Percentiles rank a stretch among this genome's conserved stretches.
Conservation (phyloP, 2,888 invertebrate species). For the Cerastis leucographa region DNA sequence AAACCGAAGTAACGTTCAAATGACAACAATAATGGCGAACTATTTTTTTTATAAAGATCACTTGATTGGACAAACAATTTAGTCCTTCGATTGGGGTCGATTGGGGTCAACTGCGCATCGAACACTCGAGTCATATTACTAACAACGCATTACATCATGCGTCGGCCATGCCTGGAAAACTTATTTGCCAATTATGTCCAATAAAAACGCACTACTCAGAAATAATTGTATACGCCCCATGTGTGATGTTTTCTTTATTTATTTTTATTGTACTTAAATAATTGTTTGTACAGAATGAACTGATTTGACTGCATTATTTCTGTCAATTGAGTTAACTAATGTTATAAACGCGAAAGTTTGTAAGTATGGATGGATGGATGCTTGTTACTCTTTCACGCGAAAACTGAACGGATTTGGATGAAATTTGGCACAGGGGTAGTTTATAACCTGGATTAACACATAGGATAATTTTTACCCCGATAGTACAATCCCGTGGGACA, state of each 20-base stretch:
- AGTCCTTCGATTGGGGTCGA: slow-evolving; percentile 90
- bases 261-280: slow-evolving; percentile 13
- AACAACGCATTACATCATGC: slow-evolving; percentile 83
- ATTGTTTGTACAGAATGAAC: slow-evolving; percentile 7
- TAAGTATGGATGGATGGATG: no score
- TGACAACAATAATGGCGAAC: slow-evolving; percentile 40
- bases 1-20: slow-evolving; percentile 30
- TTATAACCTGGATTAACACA: no score
- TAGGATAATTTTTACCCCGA: no score
- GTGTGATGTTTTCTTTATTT: slow-evolving; percentile 46
- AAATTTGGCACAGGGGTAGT: no score
- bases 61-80: slow-evolving; percentile 86
- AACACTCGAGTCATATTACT: slow-evolving; percentile 80
- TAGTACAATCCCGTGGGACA: no score
- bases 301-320: slow-evolving; percentile 4
- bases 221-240: slow-evolving; percentile 57
- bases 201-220: slow-evolving; percentile 62
- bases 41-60: slow-evolving; percentile 67
- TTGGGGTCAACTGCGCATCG: slow-evolving; percentile 88
- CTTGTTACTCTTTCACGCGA: no score
- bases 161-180: slow-evolving; percentile 76
- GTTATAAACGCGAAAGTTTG: no score
- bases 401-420: no score
- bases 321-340: background rate
- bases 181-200: slow-evolving; percentile 80